Evolutionary conservation across 2,797 vertebrate genomes (phyloP), one percentile per base, ranked within the genome.

Genomic region (Phataginus tricuspis): DNA sequence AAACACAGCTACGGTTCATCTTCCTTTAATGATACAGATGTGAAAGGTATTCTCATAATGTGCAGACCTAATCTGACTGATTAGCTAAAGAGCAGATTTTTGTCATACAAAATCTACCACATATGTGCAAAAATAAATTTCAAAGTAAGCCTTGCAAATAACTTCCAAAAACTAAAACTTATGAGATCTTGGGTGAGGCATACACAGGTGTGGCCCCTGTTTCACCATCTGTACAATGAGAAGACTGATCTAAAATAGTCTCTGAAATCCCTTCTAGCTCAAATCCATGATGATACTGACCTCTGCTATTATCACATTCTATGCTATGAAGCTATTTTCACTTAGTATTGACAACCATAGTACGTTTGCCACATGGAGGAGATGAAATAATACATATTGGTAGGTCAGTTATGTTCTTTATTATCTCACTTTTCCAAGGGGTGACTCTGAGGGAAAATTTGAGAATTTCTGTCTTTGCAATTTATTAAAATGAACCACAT

Each of bases 401-500:
- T 14, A 39, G 31, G 3, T 64, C 21, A 69, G 10, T 75, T 71
- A 37, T 39, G 8, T 49, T 88, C 64, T 71, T 72, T 29, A 25
- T 34, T 39, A 69, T 64, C 21, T 71, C 72, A 21, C 18, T 89
- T 64, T 91, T 74, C 6, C 14, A 25, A 51, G 42, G 14, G 8
- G 8, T 27, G 53, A 42, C 16, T 95, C 39, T 57, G 27, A 91
- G 53, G 37, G 39, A 66, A 49, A 8, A 51, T 63, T 19, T 29
- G 23, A 31, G 42, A 80, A 14, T 53, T 10, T 42, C 69, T 39
- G 4, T 55, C 37, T 92, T 82, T 31, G 71, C 66, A 55, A 78
- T 92, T 89, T 91, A 94, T 96, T 96, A 68, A 93, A 80, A 29
- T 7, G 29, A 91, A 77, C 93, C 96, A 95, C 91, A 92, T 53